phyloP scores from a whole-genome alignment of 1,140 invertebrate species.

The Hypsibius dujardini region DNA sequence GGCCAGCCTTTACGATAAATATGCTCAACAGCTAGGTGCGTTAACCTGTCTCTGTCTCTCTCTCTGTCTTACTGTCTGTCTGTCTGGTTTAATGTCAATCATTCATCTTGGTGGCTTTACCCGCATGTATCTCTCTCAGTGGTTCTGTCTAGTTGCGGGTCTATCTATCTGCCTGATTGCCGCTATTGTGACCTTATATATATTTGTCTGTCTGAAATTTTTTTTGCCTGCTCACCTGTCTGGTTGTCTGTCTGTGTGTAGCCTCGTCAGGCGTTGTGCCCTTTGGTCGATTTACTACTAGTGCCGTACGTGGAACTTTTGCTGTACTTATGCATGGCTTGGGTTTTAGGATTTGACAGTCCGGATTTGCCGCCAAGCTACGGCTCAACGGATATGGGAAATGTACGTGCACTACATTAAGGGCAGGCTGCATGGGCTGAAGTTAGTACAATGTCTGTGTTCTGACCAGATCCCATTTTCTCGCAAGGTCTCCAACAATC shows the following conservation, averaged over 20 bases:
- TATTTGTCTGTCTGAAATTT: too few relatives aligned
- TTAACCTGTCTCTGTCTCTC: too few relatives aligned
- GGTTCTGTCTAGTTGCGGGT: background rate
- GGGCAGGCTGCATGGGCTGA: too few relatives aligned
- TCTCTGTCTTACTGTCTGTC: background rate
- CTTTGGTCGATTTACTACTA: background rate
- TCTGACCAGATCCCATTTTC: too few relatives aligned
- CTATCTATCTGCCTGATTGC: background rate
- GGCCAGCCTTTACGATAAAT: background rate
- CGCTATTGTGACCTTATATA: background rate
- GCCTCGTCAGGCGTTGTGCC: background rate
- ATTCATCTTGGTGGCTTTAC: background rate
- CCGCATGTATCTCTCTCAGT: background rate
- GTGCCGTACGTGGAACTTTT: background rate
- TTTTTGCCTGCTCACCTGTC: too few relatives aligned
- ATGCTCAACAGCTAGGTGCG: background rate
- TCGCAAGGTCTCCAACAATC: background rate
- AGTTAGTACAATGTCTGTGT: too few relatives aligned
- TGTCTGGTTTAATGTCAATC: background rate
- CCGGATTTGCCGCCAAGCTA: background rate
- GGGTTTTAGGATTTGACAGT: background rate
- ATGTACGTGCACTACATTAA: too few relatives aligned
- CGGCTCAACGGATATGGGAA: constrained; percentile 8
- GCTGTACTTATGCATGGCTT: background rate
- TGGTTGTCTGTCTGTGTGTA: too few relatives aligned